Base-by-base conservation (phyloP, 2,797 vertebrate species). In the Sebastes trivittatus region DNA sequence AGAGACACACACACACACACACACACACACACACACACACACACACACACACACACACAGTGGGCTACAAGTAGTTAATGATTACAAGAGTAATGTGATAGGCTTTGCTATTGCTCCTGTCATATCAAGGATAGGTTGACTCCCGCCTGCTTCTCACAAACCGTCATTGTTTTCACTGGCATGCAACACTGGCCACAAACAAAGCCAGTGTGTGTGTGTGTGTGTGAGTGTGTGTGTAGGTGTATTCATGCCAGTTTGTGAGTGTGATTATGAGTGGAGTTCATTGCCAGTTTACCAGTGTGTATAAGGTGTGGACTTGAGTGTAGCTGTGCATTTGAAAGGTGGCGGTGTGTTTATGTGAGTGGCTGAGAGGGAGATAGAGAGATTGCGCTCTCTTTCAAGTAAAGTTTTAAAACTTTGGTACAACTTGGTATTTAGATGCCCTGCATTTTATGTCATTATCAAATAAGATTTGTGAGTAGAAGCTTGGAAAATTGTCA, bases 21-120 rank as follows among this genome's bases (percentile, higher is more conserved):
- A 29, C 27, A 27, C 27, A 27, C 62, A 63, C 9, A 79, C 27
- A 54, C 66, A 77, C 54, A 83, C 36, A 77, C 55, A 61, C 75
- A 65, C 61, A 62, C 11, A 74, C 66, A 66, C 55, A 60, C 74
- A 22, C 54, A 56, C 71, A 76, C 67, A 59, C 11, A 84, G 52
- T 65, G 73, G 62, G 63, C 64, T 30, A 34, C 55, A 75, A 77
- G 61, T 61, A 74, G 93, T 94, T 92, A 93, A 94, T 94, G 87
- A 95, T 94, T 94, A 90, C 54, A 34, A 59, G 64, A 71, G 88
- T 83, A 90, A 94, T 81, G 76, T 91, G 88, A 93, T 91, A 81
- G 78, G 58, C 67, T 87, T 86, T 72, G 88, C 81, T 84, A 58
- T 73, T 90, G 87, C 91, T 93, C 88, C 91, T 92, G 91, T 94